Percentiles rank a stretch among this genome's conserved stretches.
These are phyloP conservation scores for Cliona cf. orientalis DNA, from an alignment of 37 sponge, comb jelly and placozoan species.

Conservation along the genomic window DNA sequence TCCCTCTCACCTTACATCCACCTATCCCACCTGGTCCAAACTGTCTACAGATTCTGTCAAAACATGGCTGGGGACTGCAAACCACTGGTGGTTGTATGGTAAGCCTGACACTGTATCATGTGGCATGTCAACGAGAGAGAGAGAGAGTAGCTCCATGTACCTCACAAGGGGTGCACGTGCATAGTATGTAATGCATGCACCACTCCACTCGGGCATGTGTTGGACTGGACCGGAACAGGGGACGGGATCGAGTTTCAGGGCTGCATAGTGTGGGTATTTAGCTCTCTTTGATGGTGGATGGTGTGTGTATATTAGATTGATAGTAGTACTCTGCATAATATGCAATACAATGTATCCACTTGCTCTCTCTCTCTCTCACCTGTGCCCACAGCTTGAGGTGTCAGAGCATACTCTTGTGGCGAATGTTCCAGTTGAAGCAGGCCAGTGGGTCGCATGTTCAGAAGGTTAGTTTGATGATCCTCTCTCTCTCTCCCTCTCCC, in stretches of 20 bases:
- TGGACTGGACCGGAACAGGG: too few relatives aligned
- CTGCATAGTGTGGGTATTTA: too few relatives aligned
- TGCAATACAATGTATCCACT: not conserved
- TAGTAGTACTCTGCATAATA: too few relatives aligned
- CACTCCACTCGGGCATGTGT: too few relatives aligned
- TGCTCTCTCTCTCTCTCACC: not conserved
- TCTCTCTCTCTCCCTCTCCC: not conserved
- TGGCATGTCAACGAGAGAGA: not conserved
- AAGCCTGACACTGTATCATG: not conserved
- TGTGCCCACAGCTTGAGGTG: constrained; percentile 30
- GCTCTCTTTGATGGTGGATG: too few relatives aligned
- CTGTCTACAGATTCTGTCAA: too few relatives aligned
- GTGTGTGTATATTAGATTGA: too few relatives aligned
- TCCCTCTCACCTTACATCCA: constrained; percentile 10
- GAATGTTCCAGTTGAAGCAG: constrained; percentile 46
- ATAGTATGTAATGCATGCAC: too few relatives aligned
- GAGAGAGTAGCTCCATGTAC: not conserved
- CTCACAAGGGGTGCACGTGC: not conserved
- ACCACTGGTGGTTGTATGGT: constrained; percentile 55
- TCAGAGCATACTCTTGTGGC: constrained; percentile 45
- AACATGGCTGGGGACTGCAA: constrained; percentile 50
- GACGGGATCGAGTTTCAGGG: too few relatives aligned
- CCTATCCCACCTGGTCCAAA: too few relatives aligned
- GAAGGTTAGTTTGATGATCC: constrained; percentile 15
- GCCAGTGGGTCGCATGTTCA: constrained; percentile 12